Evolutionary conservation across 2,113 vertebrate genomes (phyloP).

Genomic region (Toxotes chatareus): DNA sequence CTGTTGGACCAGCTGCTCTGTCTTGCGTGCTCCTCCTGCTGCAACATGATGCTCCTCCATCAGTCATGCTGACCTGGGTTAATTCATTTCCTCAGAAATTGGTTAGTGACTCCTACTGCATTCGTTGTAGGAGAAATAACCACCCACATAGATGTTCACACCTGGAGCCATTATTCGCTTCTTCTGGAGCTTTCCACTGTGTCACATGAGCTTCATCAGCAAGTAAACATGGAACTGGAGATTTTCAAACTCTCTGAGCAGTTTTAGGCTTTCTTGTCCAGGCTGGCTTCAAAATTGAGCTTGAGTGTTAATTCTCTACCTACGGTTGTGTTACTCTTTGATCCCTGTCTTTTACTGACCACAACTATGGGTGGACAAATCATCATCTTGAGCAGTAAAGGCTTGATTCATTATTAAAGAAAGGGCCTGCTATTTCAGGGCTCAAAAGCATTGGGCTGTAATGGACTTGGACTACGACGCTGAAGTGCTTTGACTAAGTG

Average conservation of each 20-base stretch:
- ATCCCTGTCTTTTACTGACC: not conserved
- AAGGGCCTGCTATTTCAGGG: constrained; percentile 23
- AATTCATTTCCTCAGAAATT: not conserved
- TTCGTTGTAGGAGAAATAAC: not conserved
- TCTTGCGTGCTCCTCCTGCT: constrained; percentile 6
- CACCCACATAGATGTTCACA: not conserved
- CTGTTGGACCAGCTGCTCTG: constrained; percentile 3
- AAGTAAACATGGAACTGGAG: too few relatives aligned
- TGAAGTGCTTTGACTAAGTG: constrained; percentile 72
- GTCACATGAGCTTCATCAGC: too few relatives aligned
- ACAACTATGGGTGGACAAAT: not conserved
- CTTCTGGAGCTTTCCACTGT: not conserved
- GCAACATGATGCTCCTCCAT: not conserved
- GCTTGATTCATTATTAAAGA: constrained; percentile 51
- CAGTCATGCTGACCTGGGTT: not conserved
- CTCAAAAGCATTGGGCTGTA: constrained; percentile 18
- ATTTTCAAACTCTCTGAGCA: too few relatives aligned
- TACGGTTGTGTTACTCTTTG: not conserved
- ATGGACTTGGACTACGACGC: constrained; percentile 52
- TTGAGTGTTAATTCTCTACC: not conserved
- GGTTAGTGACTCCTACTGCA: not conserved
- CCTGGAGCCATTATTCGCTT: not conserved
- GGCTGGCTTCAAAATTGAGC: not conserved
- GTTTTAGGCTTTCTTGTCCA: too few relatives aligned
- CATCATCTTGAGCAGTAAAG: constrained; percentile 6